Conservation (phyloP, 2,888 invertebrate species). For the Adineta ricciae region DNA sequence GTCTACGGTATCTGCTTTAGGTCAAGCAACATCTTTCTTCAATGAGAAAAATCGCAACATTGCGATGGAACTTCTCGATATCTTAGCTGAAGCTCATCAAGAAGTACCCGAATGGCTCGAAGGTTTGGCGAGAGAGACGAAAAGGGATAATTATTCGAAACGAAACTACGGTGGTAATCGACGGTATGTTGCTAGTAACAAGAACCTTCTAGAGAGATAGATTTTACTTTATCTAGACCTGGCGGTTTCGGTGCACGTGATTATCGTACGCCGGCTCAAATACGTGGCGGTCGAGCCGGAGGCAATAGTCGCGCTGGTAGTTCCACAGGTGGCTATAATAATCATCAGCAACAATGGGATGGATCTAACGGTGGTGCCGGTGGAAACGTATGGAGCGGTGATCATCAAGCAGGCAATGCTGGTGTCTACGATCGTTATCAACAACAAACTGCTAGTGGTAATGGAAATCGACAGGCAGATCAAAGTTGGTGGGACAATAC, state of each 20-base stretch:
- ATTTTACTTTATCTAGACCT: background rate
- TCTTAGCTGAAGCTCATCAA: conserved; percentile 89
- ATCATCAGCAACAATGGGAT: background rate
- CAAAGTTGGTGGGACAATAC: conserved; percentile 2
- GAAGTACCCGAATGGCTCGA: conserved; percentile 65
- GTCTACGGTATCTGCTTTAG: conserved; percentile 45
- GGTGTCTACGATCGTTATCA: background rate
- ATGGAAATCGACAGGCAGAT: background rate
- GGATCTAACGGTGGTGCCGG: background rate
- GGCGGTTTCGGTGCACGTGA: conserved; percentile 15
- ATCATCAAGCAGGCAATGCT: background rate
- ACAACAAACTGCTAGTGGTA: background rate
- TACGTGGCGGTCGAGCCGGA: background rate
- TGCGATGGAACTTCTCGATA: conserved; percentile 76
- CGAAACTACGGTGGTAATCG: background rate
- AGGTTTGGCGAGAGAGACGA: background rate
- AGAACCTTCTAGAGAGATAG: background rate
- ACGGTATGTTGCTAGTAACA: background rate
- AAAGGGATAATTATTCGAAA: background rate
- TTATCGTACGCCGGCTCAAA: background rate
- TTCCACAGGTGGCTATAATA: background rate
- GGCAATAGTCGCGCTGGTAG: background rate
- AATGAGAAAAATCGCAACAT: conserved; percentile 94
- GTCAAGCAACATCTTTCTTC: conserved; percentile 95
- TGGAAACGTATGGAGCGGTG: background rate